phyloP scores from a whole-genome alignment of 2,113 vertebrate genomes.

The Shinisaurus crocodilurus region DNA sequence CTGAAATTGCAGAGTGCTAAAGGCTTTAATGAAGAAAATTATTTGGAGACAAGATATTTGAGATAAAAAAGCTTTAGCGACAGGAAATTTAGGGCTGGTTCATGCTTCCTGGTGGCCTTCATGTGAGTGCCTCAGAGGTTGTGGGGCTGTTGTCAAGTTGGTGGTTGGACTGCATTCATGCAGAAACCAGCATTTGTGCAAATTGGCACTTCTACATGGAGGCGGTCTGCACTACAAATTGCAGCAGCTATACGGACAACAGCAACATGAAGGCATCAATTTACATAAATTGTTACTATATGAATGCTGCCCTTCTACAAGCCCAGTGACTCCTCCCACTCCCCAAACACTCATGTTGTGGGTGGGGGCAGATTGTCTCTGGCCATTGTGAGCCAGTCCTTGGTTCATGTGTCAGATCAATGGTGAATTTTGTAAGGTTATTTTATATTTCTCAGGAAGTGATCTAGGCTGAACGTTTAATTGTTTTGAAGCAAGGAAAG shows the following conservation, averaged over 20 bases:
- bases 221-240: not conserved
- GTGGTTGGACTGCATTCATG: not conserved
- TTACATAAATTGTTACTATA: not conserved
- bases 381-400: no score
- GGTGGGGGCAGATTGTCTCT: not conserved
- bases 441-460: not conserved
- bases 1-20: slow-evolving; percentile 1
- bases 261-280: not conserved
- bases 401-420: not conserved
- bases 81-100: slow-evolving; percentile 20
- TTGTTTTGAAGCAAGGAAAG: slow-evolving; percentile 35
- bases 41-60: slow-evolving; percentile 46
- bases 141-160: no score
- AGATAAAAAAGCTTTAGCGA: slow-evolving; percentile 8
- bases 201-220: not conserved
- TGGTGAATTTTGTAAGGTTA: not conserved
- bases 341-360: not conserved
- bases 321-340: not conserved
- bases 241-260: not conserved
- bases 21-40: slow-evolving; percentile 39
- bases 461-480: slow-evolving; percentile 8
- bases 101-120: not conserved
- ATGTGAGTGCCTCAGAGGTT: no score
- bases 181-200: not conserved
- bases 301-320: not conserved